phyloP scores from a whole-genome alignment of 2,113 vertebrate genomes.

The Hyperopisus bebe region DNA sequence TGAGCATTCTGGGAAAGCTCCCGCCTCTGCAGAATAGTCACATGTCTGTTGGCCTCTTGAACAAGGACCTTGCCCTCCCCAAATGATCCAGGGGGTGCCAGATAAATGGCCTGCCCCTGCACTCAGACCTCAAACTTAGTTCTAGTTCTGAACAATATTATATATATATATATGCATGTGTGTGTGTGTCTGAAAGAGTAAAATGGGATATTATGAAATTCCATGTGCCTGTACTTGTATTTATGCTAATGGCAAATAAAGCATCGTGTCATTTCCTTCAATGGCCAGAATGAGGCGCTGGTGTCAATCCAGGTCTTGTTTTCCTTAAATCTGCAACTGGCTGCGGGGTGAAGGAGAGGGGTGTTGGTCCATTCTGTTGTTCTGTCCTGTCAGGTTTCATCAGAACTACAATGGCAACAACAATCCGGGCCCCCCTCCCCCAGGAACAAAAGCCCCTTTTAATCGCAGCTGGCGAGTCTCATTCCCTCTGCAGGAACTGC shows the following conservation, averaged over 20 bases:
- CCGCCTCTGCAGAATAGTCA: background rate
- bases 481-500: background rate
- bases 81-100: background rate
- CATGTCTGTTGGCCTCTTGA: background rate
- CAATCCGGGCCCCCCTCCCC: background rate
- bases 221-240: background rate
- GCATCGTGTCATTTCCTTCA: background rate
- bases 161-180: too few relatives aligned
- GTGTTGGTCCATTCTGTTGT: background rate
- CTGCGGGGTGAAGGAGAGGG: constrained; percentile 26
- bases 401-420: constrained; percentile 32
- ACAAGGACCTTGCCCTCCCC: background rate
- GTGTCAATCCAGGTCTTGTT: constrained; percentile 50
- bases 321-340: constrained; percentile 49
- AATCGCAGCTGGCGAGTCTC: background rate
- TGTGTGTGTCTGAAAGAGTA: background rate
- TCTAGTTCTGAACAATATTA: too few relatives aligned
- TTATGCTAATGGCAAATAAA: background rate
- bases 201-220: background rate
- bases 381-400: constrained; percentile 46
- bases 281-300: background rate
- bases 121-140: background rate
- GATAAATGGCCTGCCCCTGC: background rate
- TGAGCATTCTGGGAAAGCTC: background rate
- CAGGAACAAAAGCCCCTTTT: background rate